These are phyloP conservation scores for Meandrusa payeni DNA, from an alignment of 2,888 invertebrate species.

Conservation along the genomic window DNA sequence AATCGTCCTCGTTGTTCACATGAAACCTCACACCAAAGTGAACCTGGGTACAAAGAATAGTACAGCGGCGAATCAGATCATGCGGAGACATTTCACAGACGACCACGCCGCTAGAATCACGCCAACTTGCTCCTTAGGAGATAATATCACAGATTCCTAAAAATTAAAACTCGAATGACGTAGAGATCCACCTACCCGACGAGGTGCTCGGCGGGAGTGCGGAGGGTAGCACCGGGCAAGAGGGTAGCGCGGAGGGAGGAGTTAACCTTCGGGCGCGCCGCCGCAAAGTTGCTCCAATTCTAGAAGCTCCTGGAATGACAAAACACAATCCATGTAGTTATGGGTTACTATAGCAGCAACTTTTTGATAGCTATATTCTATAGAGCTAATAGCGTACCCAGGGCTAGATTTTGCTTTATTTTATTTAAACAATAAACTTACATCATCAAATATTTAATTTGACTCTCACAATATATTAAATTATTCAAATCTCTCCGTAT, in stretches of 20 bases:
- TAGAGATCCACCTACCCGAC: slow-evolving; percentile 28
- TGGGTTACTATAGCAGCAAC: too few species aligned
- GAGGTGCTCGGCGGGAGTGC: slow-evolving; percentile 24
- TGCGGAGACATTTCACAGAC: slow-evolving; percentile 6
- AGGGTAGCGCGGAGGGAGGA: slow-evolving; percentile 20
- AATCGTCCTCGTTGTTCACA: too few species aligned
- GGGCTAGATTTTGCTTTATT: too few species aligned
- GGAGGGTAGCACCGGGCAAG: slow-evolving; percentile 27
- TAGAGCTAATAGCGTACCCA: too few species aligned
- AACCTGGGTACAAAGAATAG: slow-evolving; percentile 3
- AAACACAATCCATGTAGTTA: too few species aligned
- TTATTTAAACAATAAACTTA: too few species aligned
- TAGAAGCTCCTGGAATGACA: slow-evolving; percentile 60
- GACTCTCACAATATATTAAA: too few species aligned
- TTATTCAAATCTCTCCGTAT: too few species aligned
- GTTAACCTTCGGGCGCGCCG: slow-evolving; percentile 60
- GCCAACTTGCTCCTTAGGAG: slow-evolving; percentile 23
- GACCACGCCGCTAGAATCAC: not conserved
- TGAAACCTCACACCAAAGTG: too few species aligned
- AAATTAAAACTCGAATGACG: slow-evolving; percentile 23
- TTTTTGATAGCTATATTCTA: too few species aligned
- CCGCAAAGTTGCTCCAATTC: slow-evolving; percentile 65
- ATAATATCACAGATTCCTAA: slow-evolving; percentile 26
- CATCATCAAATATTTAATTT: too few species aligned
- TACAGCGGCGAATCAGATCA: slow-evolving; percentile 3